Base-by-base conservation (phyloP, 2,797 vertebrate genomes). In the Tapirus indicus region DNA sequence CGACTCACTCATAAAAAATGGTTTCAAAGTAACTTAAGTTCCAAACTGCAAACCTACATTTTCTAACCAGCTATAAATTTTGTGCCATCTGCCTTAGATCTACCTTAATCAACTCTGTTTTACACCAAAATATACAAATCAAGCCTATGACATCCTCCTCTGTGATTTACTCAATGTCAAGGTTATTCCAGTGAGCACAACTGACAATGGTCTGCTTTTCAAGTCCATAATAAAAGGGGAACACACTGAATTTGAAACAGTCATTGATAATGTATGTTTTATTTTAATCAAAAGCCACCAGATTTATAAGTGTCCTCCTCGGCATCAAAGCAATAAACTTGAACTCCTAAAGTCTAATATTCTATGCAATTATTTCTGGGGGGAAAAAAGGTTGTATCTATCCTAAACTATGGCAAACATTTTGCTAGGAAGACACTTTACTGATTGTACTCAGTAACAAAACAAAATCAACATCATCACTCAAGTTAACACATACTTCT, bases 231-330 rank as follows among this genome's bases (percentile, higher is more conserved):
- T 44, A 79, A 85, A 84, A 96, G 18, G 44, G 54, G 75, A 69
- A 80, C 44, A 56, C 60, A 88, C 56, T 74, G 56, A 80, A 94
- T 69, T 35, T 56, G 41, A 56, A 14, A 84, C 2, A 89, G 18
- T 58, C 35, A 60, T 4, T 60, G 38, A 78, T 17, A 56, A 49
- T 29, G 32, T 29, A 32, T 47, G 10, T 14, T 93, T 88, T 83
- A 44, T 75, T 87, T 80, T 60, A 54, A 62, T 69, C 74, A 87
- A 95, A 95, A 95, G 60, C n/a, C 64, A 64, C 38, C 12, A 74
- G 18, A 95, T 69, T 79, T 88, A 25, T 25, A 60, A 69, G 72
- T 66, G 35, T 12, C 56, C 35, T 83, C 35, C 60, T 74, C 64
- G 79, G 32, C 58, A 75, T 69, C 49, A 60, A 78, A 96, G 49